These are phyloP conservation scores for Hypomesus transpacificus DNA, from an alignment of 2,113 vertebrate genomes.

Conservation along the genomic window DNA sequence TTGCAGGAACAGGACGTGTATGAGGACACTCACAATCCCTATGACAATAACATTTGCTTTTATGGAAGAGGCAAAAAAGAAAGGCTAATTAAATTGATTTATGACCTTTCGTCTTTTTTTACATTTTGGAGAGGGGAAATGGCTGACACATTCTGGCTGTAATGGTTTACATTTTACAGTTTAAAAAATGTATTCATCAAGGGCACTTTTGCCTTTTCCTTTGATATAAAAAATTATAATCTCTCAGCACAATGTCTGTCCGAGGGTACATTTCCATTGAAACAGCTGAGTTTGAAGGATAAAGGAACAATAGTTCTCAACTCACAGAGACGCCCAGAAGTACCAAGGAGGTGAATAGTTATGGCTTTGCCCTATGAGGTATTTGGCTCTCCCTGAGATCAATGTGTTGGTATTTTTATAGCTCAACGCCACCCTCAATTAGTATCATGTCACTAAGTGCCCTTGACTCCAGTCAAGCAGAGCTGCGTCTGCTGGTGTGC, in stretches of 20 bases:
- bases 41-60: slow-evolving; percentile 19
- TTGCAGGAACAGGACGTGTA: slow-evolving; percentile 23
- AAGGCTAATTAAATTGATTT: slow-evolving; percentile 29
- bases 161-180: slow-evolving; percentile 15
- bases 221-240: no score
- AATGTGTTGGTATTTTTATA: slow-evolving; percentile 60
- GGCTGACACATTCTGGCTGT: slow-evolving; percentile 16
- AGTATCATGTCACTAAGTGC: slow-evolving; percentile 55
- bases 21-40: background rate
- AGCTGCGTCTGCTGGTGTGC: slow-evolving; percentile 18
- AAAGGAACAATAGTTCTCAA: background rate
- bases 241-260: no score
- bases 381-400: slow-evolving; percentile 52
- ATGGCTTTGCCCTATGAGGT: slow-evolving; percentile 49
- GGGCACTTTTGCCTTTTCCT: no score
- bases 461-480: slow-evolving; percentile 51
- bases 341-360: slow-evolving; percentile 25
- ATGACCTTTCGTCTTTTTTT: slow-evolving; percentile 23
- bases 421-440: slow-evolving; percentile 51
- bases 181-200: no score
- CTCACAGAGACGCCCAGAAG: background rate
- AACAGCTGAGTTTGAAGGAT: background rate
- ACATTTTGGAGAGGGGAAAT: slow-evolving; percentile 17
- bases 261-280: background rate
- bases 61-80: slow-evolving; percentile 1